These are phyloP conservation scores for Sipha flava DNA, from an alignment of 1,140 invertebrate genomes.

Conservation along the genomic window DNA sequence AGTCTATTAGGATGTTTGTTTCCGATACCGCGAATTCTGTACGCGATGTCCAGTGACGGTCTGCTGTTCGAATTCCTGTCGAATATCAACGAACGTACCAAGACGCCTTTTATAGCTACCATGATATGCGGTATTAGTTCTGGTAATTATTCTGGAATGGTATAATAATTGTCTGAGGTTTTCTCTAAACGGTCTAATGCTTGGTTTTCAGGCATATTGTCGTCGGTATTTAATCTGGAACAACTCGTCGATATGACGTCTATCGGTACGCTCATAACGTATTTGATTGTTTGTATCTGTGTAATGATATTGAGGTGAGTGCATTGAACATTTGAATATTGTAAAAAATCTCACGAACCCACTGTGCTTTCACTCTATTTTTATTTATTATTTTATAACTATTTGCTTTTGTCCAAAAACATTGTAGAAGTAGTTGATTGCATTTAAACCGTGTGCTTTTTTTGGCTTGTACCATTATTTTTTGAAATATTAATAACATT, in stretches of 20 bases:
- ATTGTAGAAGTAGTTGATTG: too few relatives aligned
- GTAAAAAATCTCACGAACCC: too few relatives aligned
- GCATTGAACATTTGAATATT: background rate
- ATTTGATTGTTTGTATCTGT: conserved; percentile 81
- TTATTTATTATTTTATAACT: too few relatives aligned
- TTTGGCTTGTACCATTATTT: too few relatives aligned
- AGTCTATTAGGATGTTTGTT: conserved; percentile 77
- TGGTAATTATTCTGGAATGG: conserved; percentile 35
- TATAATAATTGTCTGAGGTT: too few relatives aligned
- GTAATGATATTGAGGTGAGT: conserved; percentile 75
- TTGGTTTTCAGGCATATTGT: conserved; percentile 71
- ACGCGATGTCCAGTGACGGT: conserved; percentile 81
- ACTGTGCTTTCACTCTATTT: too few relatives aligned
- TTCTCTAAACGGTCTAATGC: too few relatives aligned
- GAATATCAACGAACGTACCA: conserved; percentile 49
- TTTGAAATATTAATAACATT: too few relatives aligned
- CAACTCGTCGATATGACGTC: conserved; percentile 92
- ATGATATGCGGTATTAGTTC: conserved; percentile 36
- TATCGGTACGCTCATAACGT: conserved; percentile 86
- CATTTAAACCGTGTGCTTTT: too few relatives aligned
- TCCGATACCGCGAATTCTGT: conserved; percentile 71
- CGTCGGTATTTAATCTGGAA: conserved; percentile 74
- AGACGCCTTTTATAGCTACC: conserved; percentile 38
- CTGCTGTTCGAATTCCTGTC: conserved; percentile 70
- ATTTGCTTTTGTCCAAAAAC: too few relatives aligned